These are phyloP conservation scores for Villa cingulata DNA, from an alignment of 2,888 invertebrate genomes.

Conservation along the genomic window DNA sequence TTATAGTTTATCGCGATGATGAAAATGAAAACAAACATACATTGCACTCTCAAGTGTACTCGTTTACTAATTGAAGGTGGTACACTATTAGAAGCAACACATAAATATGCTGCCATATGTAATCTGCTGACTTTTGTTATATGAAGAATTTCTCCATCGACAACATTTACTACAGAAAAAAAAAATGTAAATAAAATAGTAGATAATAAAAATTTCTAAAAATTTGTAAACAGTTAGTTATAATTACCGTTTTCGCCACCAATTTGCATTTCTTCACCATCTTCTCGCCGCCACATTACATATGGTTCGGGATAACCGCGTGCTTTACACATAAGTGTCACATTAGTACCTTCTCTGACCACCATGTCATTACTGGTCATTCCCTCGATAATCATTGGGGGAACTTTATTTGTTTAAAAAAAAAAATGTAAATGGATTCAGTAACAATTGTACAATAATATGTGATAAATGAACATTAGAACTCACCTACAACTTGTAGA, in stretches of 20 bases:
- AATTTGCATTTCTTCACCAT: slow-evolving; percentile 77
- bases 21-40: slow-evolving; percentile 42
- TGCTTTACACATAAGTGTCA: slow-evolving; percentile 76
- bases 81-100: slow-evolving; percentile 86
- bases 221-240: background rate
- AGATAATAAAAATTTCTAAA: background rate
- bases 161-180: slow-evolving; percentile 60
- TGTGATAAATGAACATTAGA: background rate
- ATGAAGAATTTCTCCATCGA: slow-evolving; percentile 73
- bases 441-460: background rate
- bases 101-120: slow-evolving; percentile 86
- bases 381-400: slow-evolving; percentile 77
- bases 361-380: slow-evolving; percentile 88
- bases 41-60: slow-evolving; percentile 68
- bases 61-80: slow-evolving; percentile 81
- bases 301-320: slow-evolving; percentile 81
- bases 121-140: slow-evolving; percentile 79
- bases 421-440: slow-evolving; percentile 1
- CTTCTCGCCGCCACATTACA: slow-evolving; percentile 85
- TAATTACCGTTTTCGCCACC: slow-evolving; percentile 72
- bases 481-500: slow-evolving; percentile 80
- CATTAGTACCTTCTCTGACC: slow-evolving; percentile 77
- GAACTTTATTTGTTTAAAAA: slow-evolving; percentile 46
- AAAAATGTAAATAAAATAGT: background rate
- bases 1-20: slow-evolving; percentile 12